These are phyloP conservation scores for Planiliza haematocheilus DNA, from an alignment of 2,113 vertebrate species.

Conservation along the genomic window DNA sequence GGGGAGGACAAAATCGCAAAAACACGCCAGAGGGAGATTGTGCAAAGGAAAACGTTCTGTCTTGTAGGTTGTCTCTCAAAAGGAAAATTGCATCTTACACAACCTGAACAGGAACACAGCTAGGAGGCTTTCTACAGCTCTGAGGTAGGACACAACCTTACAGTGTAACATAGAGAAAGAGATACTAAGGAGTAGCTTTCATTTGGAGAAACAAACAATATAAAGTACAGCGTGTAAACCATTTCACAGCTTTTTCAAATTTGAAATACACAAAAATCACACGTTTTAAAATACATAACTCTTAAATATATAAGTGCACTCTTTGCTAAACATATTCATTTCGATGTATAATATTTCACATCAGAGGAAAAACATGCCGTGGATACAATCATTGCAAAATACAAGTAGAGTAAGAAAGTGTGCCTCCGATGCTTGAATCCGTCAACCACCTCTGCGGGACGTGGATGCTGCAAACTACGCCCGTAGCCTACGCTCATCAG, in stretches of 20 bases:
- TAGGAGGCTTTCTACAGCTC: conserved; percentile 43
- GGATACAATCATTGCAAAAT: conserved; percentile 47
- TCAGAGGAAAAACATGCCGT: conserved; percentile 69
- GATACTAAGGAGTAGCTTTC: background rate
- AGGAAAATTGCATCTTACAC: conserved; percentile 38
- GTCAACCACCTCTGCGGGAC: too few relatives aligned
- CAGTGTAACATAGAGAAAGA: conserved; percentile 22
- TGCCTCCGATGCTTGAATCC: background rate
- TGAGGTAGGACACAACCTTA: conserved; percentile 69
- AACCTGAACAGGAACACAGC: conserved; percentile 30
- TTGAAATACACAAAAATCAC: conserved; percentile 43
- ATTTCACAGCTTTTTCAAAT: conserved; percentile 41
- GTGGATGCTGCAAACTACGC: too few relatives aligned
- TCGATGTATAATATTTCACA: conserved; percentile 56
- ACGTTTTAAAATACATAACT: conserved; percentile 51
- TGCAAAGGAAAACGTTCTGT: conserved; percentile 4
- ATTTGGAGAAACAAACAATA: conserved; percentile 1
- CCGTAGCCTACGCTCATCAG: too few relatives aligned
- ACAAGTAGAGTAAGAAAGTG: conserved; percentile 44
- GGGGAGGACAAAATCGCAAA: conserved; percentile 18
- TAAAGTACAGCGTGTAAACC: conserved; percentile 14
- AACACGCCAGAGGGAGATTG: conserved; percentile 20
- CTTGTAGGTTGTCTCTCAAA: background rate
- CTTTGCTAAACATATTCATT: conserved; percentile 48
- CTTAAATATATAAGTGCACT: conserved; percentile 28